phyloP scores from a whole-genome alignment of 2,113 vertebrate species.

The Ursus arctos region DNA sequence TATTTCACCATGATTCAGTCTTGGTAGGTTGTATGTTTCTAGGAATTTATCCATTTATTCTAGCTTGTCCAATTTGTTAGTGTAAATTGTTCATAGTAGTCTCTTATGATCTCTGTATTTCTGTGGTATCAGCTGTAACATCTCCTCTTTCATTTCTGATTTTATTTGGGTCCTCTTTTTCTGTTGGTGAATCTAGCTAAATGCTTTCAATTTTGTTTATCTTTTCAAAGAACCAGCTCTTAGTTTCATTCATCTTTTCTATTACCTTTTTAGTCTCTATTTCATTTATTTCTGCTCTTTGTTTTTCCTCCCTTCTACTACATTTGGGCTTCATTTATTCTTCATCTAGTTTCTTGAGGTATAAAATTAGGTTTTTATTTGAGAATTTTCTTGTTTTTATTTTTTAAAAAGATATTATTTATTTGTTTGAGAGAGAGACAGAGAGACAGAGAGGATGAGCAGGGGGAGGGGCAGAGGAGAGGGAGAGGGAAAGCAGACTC shows the following conservation, averaged over 20 bases:
- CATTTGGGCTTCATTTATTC: background rate
- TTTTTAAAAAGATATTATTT: background rate
- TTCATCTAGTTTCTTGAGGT: background rate
- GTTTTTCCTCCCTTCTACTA: background rate
- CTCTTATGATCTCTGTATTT: background rate
- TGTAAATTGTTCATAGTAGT: background rate
- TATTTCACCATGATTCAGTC: background rate
- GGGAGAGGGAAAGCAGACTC: background rate
- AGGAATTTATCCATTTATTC: background rate
- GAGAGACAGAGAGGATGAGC: background rate
- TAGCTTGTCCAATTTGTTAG: background rate
- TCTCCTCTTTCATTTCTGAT: background rate
- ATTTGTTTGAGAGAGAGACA: background rate
- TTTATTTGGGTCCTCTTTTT: background rate
- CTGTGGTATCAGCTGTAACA: background rate
- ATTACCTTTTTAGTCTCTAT: background rate
- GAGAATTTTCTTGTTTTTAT: background rate
- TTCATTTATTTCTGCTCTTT: background rate
- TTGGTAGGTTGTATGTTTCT: background rate
- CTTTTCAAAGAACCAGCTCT: background rate
- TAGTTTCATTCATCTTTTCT: background rate
- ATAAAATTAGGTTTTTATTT: background rate
- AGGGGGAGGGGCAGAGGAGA: background rate
- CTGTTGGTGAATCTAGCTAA: background rate
- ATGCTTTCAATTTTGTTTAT: background rate